phyloP scores from a whole-genome alignment of 2,797 vertebrate genomes.

The Gymnoscopelus braueri region DNA sequence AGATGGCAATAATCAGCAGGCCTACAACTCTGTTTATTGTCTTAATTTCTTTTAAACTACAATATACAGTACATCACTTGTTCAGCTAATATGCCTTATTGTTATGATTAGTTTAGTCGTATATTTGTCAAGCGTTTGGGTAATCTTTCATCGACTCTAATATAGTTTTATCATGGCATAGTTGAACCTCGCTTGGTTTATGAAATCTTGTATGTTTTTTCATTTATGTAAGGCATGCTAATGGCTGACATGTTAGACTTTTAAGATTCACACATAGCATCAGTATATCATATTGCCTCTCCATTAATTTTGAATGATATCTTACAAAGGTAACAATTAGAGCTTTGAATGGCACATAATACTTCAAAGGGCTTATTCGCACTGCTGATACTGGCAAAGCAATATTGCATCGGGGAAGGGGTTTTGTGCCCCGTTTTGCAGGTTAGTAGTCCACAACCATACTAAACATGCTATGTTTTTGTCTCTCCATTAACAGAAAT shows the following conservation, averaged over 20 bases:
- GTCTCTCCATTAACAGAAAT: conserved; percentile 39
- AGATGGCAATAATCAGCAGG: too few relatives aligned
- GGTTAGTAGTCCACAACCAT: not conserved
- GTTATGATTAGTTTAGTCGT: conserved; percentile 21
- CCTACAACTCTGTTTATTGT: too few relatives aligned
- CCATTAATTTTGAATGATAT: conserved; percentile 30
- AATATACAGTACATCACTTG: conserved; percentile 17
- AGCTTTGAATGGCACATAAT: conserved; percentile 29
- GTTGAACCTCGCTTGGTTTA: conserved; percentile 2
- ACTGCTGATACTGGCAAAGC: conserved; percentile 20
- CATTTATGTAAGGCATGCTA: conserved; percentile 45
- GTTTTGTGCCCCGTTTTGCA: not conserved
- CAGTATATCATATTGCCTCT: conserved; percentile 37
- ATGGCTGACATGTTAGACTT: conserved; percentile 46
- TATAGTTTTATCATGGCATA: conserved; percentile 16
- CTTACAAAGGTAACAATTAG: conserved; percentile 9
- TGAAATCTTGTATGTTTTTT: conserved; percentile 39
- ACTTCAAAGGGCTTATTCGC: conserved; percentile 42
- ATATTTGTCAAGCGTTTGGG: conserved; percentile 16
- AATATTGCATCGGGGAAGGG: conserved; percentile 5
- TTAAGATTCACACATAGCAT: conserved; percentile 58
- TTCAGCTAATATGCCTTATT: conserved; percentile 37
- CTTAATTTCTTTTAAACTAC: conserved; percentile 51
- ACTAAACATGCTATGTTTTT: not conserved
- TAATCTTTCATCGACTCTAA: conserved; percentile 20